A percentile compares a stretch with the other conserved stretches of the same genome.
Evolutionary conservation across 23 tunicate species (phyloP).

Genomic region (Diplosoma virens): DNA sequence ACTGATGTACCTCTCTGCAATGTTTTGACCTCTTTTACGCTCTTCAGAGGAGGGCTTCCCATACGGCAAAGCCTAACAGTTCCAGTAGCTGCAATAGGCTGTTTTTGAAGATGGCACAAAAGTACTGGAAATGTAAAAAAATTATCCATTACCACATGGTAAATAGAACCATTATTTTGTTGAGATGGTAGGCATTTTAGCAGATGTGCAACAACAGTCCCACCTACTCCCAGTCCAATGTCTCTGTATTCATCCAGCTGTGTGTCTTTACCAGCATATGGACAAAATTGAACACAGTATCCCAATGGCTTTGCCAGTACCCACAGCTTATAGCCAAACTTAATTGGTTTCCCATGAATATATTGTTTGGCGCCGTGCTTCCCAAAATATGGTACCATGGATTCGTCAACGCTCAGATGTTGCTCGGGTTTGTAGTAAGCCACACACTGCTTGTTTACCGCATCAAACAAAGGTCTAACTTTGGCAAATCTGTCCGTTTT

Average conservation of each 20-base stretch:
- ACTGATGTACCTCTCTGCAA: constrained; percentile 2
- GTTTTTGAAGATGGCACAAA: not conserved
- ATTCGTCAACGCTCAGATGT: constrained; percentile 25
- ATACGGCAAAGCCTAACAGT: constrained; percentile 3
- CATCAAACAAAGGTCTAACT: constrained; percentile 17
- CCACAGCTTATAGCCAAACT: constrained; percentile 19
- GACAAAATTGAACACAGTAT: not conserved
- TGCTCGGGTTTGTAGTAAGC: not conserved
- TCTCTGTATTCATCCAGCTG: not conserved
- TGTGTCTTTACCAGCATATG: constrained; percentile 15
- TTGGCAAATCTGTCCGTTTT: constrained; percentile 13
- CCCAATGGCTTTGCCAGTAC: constrained; percentile 2
- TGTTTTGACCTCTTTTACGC: not conserved
- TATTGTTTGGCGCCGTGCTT: constrained; percentile 16
- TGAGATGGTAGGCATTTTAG: not conserved
- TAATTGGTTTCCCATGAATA: constrained; percentile 15
- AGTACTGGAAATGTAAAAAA: constrained; percentile 16
- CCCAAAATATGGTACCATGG: constrained; percentile 29
- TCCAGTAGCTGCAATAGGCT: not conserved
- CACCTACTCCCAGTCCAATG: not conserved
- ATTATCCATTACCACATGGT: constrained; percentile 17
- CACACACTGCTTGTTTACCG: constrained; percentile 1
- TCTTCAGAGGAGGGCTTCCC: constrained; percentile 6
- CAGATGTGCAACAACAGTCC: not conserved
- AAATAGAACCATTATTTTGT: not conserved